Evolutionary conservation across 53 echinoderm and acorn worm genomes (phyloP).

Genomic region (Patiria pectinifera): DNA sequence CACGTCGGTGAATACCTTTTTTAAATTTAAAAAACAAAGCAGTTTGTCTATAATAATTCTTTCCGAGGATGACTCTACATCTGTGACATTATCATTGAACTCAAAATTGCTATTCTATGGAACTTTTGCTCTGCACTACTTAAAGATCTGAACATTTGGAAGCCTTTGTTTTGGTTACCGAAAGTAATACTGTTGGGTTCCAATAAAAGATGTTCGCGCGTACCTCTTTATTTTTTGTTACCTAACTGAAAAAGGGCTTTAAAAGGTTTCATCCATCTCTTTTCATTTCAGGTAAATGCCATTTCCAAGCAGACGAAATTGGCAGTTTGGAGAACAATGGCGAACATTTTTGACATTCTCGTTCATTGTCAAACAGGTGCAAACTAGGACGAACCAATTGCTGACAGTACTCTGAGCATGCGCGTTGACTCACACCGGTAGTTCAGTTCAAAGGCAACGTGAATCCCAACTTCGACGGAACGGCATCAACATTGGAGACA

Average conservation of each 20-base stretch:
- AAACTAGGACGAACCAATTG: background rate
- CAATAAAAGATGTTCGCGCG: too few relatives aligned
- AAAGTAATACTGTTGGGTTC: too few relatives aligned
- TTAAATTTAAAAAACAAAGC: background rate
- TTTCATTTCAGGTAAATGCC: background rate
- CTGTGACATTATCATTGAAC: too few relatives aligned
- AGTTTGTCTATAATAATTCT: background rate
- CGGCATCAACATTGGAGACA: background rate
- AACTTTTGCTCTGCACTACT: too few relatives aligned
- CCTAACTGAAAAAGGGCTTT: too few relatives aligned
- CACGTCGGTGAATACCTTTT: slow-evolving; percentile 43
- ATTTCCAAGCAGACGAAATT: background rate
- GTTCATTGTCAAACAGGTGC: background rate
- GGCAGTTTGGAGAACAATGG: background rate
- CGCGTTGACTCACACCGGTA: background rate
- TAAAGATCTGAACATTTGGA: too few relatives aligned
- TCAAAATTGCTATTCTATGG: too few relatives aligned
- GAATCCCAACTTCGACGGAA: background rate
- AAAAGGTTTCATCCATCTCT: background rate
- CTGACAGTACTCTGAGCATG: background rate
- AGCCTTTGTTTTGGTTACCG: too few relatives aligned
- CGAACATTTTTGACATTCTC: background rate
- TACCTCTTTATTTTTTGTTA: too few relatives aligned
- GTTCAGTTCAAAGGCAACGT: background rate
- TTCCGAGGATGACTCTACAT: too few relatives aligned